Conservation (phyloP, 2,113 vertebrate species). For the Eolophus roseicapilla region DNA sequence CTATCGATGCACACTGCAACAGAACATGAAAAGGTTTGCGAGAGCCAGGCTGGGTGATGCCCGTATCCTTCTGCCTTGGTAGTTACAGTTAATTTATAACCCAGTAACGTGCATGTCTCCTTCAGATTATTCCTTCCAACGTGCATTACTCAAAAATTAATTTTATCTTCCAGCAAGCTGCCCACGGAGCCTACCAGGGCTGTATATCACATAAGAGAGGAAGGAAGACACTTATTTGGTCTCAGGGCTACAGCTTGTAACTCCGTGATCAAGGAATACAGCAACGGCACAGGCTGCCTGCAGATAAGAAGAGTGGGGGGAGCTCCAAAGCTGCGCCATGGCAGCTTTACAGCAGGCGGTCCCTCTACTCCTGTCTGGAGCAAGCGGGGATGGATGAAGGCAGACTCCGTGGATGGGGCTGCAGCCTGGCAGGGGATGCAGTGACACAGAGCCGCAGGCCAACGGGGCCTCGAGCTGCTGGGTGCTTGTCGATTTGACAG, state of each 20-base stretch:
- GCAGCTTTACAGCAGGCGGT: background rate
- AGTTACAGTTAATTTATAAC: conserved; percentile 61
- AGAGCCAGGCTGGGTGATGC: background rate
- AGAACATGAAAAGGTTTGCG: background rate
- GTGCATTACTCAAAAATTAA: conserved; percentile 63
- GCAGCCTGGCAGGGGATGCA: background rate
- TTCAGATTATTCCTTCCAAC: conserved; percentile 60
- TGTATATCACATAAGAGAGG: conserved; percentile 11
- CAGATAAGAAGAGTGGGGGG: background rate
- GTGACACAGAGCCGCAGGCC: background rate
- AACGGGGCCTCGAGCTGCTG: background rate
- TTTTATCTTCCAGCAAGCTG: conserved; percentile 65
- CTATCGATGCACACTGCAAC: accelerated
- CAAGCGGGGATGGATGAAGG: background rate
- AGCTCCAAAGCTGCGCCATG: accelerated
- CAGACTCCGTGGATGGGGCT: accelerated
- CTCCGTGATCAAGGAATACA: background rate
- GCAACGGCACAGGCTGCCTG: background rate
- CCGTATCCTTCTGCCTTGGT: background rate
- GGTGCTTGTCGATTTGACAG: background rate
- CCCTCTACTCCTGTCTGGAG: accelerated
- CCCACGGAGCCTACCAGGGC: background rate
- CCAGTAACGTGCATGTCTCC: conserved; percentile 10
- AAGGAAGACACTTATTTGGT: conserved; percentile 29
- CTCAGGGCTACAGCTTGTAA: background rate